Conservation (phyloP, 1,140 invertebrate genomes). For the Achroia grisella region DNA sequence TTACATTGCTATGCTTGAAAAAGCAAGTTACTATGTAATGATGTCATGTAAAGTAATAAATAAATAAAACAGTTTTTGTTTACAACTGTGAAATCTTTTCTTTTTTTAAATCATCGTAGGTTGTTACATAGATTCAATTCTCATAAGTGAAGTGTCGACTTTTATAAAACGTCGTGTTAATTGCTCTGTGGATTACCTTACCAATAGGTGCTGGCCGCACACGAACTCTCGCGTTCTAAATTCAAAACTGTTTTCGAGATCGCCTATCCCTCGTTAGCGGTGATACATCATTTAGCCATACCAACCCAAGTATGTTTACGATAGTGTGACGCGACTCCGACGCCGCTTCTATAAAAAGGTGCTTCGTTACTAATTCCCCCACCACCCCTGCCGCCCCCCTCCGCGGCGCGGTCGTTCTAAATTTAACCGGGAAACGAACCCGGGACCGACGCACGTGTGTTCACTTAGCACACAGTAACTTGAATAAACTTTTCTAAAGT, state of each 20-base stretch:
- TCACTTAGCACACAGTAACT: conserved; percentile 56
- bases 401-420: conserved; percentile 31
- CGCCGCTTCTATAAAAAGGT: conserved; percentile 65
- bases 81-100: too few relatives aligned
- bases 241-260: neutral
- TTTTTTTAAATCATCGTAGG: too few relatives aligned
- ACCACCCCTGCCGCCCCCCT: conserved; percentile 20
- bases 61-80: too few relatives aligned
- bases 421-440: conserved; percentile 60
- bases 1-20: too few relatives aligned
- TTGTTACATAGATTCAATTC: too few relatives aligned
- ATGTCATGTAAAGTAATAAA: too few relatives aligned
- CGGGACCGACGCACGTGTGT: conserved; percentile 54
- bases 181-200: too few relatives aligned
- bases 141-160: too few relatives aligned
- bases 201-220: neutral
- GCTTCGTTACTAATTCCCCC: conserved; percentile 51
- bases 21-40: too few relatives aligned
- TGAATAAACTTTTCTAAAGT: conserved; percentile 40
- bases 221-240: conserved; percentile 1
- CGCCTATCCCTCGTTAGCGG: conserved; percentile 26
- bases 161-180: too few relatives aligned
- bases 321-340: conserved; percentile 36
- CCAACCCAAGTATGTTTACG: conserved; percentile 32
- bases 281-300: conserved; percentile 37